A percentile compares a stretch with the other conserved stretches of the same genome.
phyloP scores from a whole-genome alignment of 2,797 vertebrate species.

The Capromys pilorides region DNA sequence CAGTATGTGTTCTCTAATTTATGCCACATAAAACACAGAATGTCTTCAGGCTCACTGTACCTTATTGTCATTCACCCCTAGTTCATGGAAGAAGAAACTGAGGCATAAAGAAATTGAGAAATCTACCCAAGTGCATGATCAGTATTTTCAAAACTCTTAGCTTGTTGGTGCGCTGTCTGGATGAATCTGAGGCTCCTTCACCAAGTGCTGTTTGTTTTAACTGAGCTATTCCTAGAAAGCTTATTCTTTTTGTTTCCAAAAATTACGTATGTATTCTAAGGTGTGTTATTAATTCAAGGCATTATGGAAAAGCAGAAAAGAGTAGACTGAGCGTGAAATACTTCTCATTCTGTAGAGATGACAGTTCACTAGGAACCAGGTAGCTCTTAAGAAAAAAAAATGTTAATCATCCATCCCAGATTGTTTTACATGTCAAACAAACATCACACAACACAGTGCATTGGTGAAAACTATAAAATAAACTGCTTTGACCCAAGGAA shows the following conservation, averaged over 20 bases:
- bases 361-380: neutral
- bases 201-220: neutral
- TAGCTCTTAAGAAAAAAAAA: neutral
- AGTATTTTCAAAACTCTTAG: neutral
- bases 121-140: neutral
- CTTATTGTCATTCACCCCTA: neutral
- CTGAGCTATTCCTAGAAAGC: neutral
- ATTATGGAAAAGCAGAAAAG: constrained; percentile 16
- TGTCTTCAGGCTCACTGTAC: neutral
- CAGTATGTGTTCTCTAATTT: neutral
- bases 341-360: neutral
- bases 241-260: constrained; percentile 18
- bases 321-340: neutral
- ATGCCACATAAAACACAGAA: neutral
- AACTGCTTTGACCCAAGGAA: neutral
- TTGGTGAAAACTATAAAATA: constrained; percentile 37
- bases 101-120: constrained; percentile 1
- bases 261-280: neutral
- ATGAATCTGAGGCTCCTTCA: neutral
- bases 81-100: constrained; percentile 30
- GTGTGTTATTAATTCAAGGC: neutral
- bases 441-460: neutral
- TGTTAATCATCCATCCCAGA: neutral
- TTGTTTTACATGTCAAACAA: constrained; percentile 39
- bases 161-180: neutral